A percentile compares a stretch with the other conserved stretches of the same genome.
Evolutionary conservation across 2,888 invertebrate species (phyloP).

Genomic region (Eupithecia inturbata): DNA sequence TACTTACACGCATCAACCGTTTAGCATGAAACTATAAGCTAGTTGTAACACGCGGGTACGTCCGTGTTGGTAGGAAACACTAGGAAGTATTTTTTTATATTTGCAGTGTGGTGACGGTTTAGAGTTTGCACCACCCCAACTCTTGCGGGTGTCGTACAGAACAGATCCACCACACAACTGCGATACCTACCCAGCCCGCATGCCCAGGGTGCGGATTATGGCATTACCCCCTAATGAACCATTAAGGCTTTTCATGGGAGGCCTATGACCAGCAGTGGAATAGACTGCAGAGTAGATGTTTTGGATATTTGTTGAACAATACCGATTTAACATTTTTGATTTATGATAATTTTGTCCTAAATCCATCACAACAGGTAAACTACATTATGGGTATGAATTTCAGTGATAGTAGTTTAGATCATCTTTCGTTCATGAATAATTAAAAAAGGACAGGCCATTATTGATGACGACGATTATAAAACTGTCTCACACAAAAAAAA

Average conservation of each 20-base stretch:
- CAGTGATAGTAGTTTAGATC: neutral
- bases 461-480: neutral
- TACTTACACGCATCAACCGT: constrained; percentile 1
- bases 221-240: neutral
- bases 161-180: no score
- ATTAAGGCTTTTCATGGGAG: neutral
- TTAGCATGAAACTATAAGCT: neutral
- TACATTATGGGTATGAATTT: neutral
- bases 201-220: neutral
- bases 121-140: neutral
- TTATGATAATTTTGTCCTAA: neutral
- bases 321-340: neutral
- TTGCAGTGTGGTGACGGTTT: neutral
- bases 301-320: neutral
- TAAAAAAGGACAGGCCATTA: neutral
- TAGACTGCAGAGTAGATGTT: neutral
- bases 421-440: neutral
- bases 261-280: neutral
- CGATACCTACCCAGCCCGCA: neutral
- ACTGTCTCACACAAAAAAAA: neutral
- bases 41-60: neutral
- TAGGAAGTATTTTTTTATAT: neutral
- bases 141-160: neutral
- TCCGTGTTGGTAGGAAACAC: neutral
- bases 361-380: neutral